Conservation (phyloP, 2,113 vertebrate genomes). For the Parotia lawesii region DNA sequence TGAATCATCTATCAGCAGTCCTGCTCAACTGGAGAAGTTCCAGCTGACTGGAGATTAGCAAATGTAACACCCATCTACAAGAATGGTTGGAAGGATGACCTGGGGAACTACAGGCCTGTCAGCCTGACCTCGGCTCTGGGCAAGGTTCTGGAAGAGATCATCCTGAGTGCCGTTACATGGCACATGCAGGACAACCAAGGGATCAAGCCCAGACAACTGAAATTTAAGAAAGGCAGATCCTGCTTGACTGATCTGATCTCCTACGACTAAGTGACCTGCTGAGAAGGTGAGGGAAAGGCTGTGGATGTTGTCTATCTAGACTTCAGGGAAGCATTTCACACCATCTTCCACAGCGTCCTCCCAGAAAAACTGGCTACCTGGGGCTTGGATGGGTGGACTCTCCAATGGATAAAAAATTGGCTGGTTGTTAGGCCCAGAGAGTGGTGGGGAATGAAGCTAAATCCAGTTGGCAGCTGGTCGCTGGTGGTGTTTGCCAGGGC, state of each 20-base stretch:
- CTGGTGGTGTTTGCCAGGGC: background rate
- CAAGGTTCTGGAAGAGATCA: background rate
- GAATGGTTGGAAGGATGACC: background rate
- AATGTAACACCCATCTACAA: background rate
- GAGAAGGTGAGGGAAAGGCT: background rate
- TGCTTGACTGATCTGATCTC: background rate
- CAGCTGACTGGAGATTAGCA: background rate
- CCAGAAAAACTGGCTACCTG: background rate
- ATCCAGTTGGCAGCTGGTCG: background rate
- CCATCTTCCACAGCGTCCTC: background rate
- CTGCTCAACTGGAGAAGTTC: background rate
- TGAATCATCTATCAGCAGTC: background rate
- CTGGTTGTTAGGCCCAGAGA: background rate
- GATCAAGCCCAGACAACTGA: background rate
- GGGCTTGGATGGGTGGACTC: background rate
- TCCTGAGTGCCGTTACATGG: background rate
- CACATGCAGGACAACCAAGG: background rate
- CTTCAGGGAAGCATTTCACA: background rate
- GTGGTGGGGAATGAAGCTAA: background rate
- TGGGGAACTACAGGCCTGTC: background rate
- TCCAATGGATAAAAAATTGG: background rate
- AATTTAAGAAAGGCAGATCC: background rate
- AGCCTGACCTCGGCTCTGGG: background rate
- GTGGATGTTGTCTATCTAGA: background rate
- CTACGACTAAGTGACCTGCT: background rate